A percentile compares a stretch with the other conserved stretches of the same genome.
These are phyloP conservation scores for Brachymystax lenok DNA, from an alignment of 2,797 vertebrate genomes.

Conservation along the genomic window DNA sequence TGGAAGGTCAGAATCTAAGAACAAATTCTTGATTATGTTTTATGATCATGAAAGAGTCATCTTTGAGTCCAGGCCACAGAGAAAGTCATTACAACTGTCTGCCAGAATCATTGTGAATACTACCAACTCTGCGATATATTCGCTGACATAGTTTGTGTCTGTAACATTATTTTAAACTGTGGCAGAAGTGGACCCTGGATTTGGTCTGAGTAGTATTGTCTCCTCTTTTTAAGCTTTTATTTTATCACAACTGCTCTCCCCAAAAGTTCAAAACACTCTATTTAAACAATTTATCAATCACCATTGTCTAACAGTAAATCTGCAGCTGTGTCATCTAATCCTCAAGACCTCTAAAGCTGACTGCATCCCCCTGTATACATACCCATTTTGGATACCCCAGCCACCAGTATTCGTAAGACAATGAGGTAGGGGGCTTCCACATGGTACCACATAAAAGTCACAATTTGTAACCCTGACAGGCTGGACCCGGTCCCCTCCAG, in stretches of 20 bases:
- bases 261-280: neutral
- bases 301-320: neutral
- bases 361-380: constrained; percentile 43
- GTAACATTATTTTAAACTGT: neutral
- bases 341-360: neutral
- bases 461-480: constrained; percentile 57
- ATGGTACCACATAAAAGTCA: constrained; percentile 71
- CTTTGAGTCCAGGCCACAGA: neutral
- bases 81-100: neutral
- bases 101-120: neutral
- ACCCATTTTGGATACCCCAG: constrained; percentile 71
- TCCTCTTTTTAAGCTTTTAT: neutral
- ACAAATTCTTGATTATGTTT: neutral
- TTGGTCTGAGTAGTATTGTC: neutral
- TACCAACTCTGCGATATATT: neutral
- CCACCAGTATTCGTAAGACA: constrained; percentile 70
- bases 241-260: neutral
- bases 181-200: neutral
- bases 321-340: neutral
- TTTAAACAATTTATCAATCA: neutral
- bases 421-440: constrained; percentile 64
- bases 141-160: neutral
- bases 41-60: neutral
- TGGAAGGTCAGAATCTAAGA: neutral
- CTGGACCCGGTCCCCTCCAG: constrained; percentile 12